Evolutionary conservation across 2,888 invertebrate species (phyloP).

Genomic region (Polylopha cassiicola): DNA sequence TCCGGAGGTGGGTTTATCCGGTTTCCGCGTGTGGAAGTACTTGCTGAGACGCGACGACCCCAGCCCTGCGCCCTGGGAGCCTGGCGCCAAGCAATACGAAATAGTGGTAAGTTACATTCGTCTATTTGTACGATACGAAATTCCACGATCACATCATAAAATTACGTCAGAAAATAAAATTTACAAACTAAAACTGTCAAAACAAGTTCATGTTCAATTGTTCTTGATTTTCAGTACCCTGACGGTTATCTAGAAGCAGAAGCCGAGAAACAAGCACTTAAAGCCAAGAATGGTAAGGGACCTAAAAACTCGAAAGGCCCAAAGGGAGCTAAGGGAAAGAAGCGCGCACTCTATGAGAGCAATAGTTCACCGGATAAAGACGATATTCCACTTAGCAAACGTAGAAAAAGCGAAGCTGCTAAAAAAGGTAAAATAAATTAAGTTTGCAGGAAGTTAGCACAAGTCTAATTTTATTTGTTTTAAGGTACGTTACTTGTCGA

Average conservation of each 20-base stretch:
- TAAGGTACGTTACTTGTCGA: too few species aligned
- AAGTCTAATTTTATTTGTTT: too few species aligned
- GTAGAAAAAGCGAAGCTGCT: slow-evolving; percentile 30
- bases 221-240: slow-evolving; percentile 75
- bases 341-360: slow-evolving; percentile 43
- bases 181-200: too few species aligned
- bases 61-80: slow-evolving; percentile 87
- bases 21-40: slow-evolving; percentile 89
- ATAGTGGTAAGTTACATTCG: slow-evolving; percentile 48
- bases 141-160: too few species aligned
- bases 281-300: slow-evolving; percentile 39
- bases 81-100: slow-evolving; percentile 79
- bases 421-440: slow-evolving; percentile 29
- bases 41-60: slow-evolving; percentile 86
- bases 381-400: slow-evolving; percentile 40
- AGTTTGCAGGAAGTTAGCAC: not conserved
- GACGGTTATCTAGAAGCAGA: slow-evolving; percentile 83
- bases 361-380: slow-evolving; percentile 40
- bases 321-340: slow-evolving; percentile 33
- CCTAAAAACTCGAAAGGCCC: slow-evolving; percentile 23
- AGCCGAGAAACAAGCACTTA: slow-evolving; percentile 65
- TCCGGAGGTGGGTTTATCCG: slow-evolving; percentile 85
- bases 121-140: too few species aligned
- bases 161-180: too few species aligned
- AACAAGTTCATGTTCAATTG: slow-evolving; percentile 15